These are phyloP conservation scores for Hofmannophila pseudospretella DNA, from an alignment of 2,888 invertebrate genomes.

Conservation along the genomic window DNA sequence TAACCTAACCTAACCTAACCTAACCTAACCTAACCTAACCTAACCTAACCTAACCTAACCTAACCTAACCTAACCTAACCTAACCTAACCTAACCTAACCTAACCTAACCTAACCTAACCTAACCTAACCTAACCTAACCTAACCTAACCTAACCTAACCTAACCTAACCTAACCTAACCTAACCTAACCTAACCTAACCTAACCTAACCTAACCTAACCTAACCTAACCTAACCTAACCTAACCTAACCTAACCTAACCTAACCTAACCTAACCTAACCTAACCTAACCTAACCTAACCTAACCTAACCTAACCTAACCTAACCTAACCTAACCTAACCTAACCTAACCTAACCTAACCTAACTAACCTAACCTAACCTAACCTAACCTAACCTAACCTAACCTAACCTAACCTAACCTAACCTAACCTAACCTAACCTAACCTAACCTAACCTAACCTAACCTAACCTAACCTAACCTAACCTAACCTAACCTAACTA, in stretches of 20 bases:
- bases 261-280: slow-evolving; percentile 14
- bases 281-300: slow-evolving; percentile 9
- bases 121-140: slow-evolving; percentile 18
- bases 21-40: slow-evolving; percentile 17
- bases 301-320: slow-evolving; percentile 11
- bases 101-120: slow-evolving; percentile 18
- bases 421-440: slow-evolving; percentile 16
- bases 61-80: slow-evolving; percentile 21
- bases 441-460: slow-evolving; percentile 21
- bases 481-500: slow-evolving; percentile 15
- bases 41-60: slow-evolving; percentile 19
- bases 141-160: slow-evolving; percentile 19
- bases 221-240: slow-evolving; percentile 10
- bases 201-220: slow-evolving; percentile 14
- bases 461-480: slow-evolving; percentile 19
- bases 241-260: slow-evolving; percentile 17
- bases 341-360: slow-evolving; percentile 10
- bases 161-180: slow-evolving; percentile 18
- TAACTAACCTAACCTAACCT: slow-evolving; percentile 20
- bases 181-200: slow-evolving; percentile 16
- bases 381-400: slow-evolving; percentile 21
- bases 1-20: slow-evolving; percentile 17
- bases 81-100: slow-evolving; percentile 20
- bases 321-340: slow-evolving; percentile 11
- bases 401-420: slow-evolving; percentile 16